phyloP scores from a whole-genome alignment of 2,888 invertebrate species.

The Lomographa bimaculata region DNA sequence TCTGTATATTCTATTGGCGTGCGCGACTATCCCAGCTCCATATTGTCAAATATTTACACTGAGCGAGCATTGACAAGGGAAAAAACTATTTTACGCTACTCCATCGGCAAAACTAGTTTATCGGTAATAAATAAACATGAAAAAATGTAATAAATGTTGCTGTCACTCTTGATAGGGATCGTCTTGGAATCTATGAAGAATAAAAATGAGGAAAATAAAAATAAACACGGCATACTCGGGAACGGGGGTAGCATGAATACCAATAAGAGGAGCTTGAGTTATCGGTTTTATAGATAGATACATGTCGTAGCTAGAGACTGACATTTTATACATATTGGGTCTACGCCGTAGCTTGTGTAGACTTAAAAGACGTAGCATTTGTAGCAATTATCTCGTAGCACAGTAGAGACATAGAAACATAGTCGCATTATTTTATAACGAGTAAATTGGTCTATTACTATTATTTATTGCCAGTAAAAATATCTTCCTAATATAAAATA shows the following conservation, averaged over 20 bases:
- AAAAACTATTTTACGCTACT: conserved; percentile 52
- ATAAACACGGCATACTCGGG: conserved; percentile 16
- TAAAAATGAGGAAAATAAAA: conserved; percentile 24
- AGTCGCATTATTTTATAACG: too few species aligned
- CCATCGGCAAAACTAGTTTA: conserved; percentile 43
- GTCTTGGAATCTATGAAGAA: conserved; percentile 22
- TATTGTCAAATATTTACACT: conserved; percentile 60
- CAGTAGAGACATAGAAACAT: too few species aligned
- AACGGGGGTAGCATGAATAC: conserved; percentile 20
- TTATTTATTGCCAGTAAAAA: too few species aligned
- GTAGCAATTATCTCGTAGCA: too few species aligned
- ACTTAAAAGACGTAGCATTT: too few species aligned
- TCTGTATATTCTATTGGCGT: conserved; percentile 39
- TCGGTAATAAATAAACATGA: conserved; percentile 46
- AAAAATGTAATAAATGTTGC: conserved; percentile 31
- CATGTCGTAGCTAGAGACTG: too few species aligned
- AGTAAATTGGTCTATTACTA: too few species aligned
- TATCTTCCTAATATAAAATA: too few species aligned
- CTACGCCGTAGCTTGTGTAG: too few species aligned
- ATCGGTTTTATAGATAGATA: conserved; percentile 12
- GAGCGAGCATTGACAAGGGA: conserved; percentile 54
- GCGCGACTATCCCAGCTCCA: conserved; percentile 33
- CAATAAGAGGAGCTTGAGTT: conserved; percentile 16
- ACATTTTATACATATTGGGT: too few species aligned
- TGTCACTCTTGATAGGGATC: conserved; percentile 26